Evolutionary conservation across 1,140 invertebrate genomes (phyloP).

Genomic region (Micrasema minimum): DNA sequence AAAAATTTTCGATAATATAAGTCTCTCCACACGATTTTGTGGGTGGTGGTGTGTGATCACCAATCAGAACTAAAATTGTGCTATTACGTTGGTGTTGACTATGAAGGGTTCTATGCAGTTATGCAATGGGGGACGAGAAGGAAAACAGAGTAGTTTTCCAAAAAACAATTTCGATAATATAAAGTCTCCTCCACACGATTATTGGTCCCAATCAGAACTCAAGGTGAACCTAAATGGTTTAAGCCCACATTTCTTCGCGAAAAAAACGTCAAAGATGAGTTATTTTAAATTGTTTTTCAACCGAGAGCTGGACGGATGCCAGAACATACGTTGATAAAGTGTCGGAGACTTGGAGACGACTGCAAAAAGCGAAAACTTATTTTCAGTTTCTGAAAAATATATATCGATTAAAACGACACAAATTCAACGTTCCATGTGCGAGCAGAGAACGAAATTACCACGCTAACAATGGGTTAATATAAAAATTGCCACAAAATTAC

Average conservation of each 20-base stretch:
- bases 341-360: slow-evolving; percentile 21
- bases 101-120: too few species aligned
- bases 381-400: slow-evolving; percentile 21
- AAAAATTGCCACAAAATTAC: too few species aligned
- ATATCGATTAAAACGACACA: slow-evolving; percentile 17
- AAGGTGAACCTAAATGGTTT: slow-evolving; percentile 28
- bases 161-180: neutral
- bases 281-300: slow-evolving; percentile 41
- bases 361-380: slow-evolving; percentile 10
- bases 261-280: slow-evolving; percentile 40
- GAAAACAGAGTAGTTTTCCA: too few species aligned
- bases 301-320: slow-evolving; percentile 12
- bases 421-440: too few species aligned
- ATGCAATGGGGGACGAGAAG: too few species aligned
- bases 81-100: too few species aligned
- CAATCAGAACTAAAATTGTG: too few species aligned
- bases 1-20: too few species aligned
- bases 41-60: too few species aligned
- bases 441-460: too few species aligned
- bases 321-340: slow-evolving; percentile 2
- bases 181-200: slow-evolving; percentile 5
- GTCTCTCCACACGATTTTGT: too few species aligned
- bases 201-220: slow-evolving; percentile 9
- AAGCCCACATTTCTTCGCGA: slow-evolving; percentile 21
- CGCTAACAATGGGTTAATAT: too few species aligned